These are phyloP conservation scores for Hanleya hanleyi DNA, from an alignment of 2,888 invertebrate genomes.

Conservation along the genomic window DNA sequence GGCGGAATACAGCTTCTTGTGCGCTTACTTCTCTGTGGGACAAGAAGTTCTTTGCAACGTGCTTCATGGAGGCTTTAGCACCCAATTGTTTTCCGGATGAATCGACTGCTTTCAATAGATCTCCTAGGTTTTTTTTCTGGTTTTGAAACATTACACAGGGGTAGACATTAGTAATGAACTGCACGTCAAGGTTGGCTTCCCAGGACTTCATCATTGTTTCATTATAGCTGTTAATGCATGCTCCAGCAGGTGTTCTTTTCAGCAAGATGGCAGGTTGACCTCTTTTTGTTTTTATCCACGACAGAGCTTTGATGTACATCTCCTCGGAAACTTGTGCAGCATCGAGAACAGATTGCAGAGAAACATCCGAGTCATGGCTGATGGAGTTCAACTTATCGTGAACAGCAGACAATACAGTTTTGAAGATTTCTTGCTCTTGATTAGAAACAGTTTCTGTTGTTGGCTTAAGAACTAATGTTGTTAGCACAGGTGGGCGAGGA, in stretches of 20 bases:
- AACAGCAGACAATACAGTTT: neutral
- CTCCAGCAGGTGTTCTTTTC: slow-evolving; percentile 12
- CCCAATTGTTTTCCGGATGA: too few species aligned
- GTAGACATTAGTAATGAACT: slow-evolving; percentile 27
- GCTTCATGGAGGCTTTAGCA: too few species aligned
- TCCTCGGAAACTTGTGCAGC: slow-evolving; percentile 21
- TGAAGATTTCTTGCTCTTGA: slow-evolving; percentile 5
- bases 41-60: too few species aligned
- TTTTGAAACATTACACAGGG: too few species aligned
- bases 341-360: too few species aligned
- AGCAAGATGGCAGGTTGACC: slow-evolving; percentile 30
- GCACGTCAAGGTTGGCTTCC: slow-evolving; percentile 18
- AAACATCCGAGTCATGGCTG: neutral
- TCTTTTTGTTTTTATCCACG: slow-evolving; percentile 32
- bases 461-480: slow-evolving; percentile 25
- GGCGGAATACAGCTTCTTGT: slow-evolving; percentile 41
- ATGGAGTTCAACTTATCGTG: neutral
- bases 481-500: slow-evolving; percentile 20
- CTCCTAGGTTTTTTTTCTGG: too few species aligned
- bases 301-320: slow-evolving; percentile 17
- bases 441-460: neutral
- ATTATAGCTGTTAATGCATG: slow-evolving; percentile 28
- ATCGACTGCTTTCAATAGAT: too few species aligned
- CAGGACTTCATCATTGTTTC: slow-evolving; percentile 17
- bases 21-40: slow-evolving; percentile 47